These are phyloP conservation scores for Ochropacha duplaris DNA, from an alignment of 2,888 invertebrate genomes.

Conservation along the genomic window DNA sequence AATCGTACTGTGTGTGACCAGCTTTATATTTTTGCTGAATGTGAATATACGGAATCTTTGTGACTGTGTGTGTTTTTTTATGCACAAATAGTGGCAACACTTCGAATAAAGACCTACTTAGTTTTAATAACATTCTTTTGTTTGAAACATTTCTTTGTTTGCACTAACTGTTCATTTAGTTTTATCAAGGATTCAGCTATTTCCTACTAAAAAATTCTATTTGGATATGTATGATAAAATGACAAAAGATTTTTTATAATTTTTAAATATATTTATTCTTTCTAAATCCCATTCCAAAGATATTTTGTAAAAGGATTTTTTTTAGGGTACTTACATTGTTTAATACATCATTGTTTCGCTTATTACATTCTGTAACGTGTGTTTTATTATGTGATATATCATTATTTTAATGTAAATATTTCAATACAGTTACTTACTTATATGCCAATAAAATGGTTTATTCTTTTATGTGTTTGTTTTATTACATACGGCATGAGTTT, in stretches of 20 bases:
- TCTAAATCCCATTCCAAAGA: slow-evolving; percentile 65
- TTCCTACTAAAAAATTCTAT: too few species aligned
- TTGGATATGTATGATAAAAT: too few species aligned
- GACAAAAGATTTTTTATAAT: slow-evolving; percentile 17
- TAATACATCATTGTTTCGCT: slow-evolving; percentile 54
- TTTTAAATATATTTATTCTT: slow-evolving; percentile 23
- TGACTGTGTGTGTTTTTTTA: background rate
- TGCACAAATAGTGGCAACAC: slow-evolving; percentile 31
- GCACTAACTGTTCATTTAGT: slow-evolving; percentile 32
- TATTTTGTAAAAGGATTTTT: slow-evolving; percentile 26
- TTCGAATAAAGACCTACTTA: slow-evolving; percentile 31
- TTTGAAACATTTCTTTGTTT: slow-evolving; percentile 17
- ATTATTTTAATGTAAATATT: slow-evolving; percentile 75
- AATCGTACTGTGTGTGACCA: background rate
- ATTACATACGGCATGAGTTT: slow-evolving; percentile 17
- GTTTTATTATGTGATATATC: slow-evolving; percentile 77
- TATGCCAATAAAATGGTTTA: slow-evolving; percentile 78
- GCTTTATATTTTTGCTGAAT: background rate
- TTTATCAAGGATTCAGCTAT: slow-evolving; percentile 19
- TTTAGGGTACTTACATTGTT: slow-evolving; percentile 45
- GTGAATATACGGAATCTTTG: background rate
- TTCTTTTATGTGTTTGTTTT: slow-evolving; percentile 67
- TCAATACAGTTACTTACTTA: slow-evolving; percentile 70
- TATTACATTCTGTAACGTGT: slow-evolving; percentile 70
- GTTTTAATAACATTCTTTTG: slow-evolving; percentile 15